A percentile compares a stretch with the other conserved stretches of the same genome.
These are phyloP conservation scores for Drosophila basisetae DNA, from an alignment of 2,888 invertebrate genomes.

Conservation along the genomic window DNA sequence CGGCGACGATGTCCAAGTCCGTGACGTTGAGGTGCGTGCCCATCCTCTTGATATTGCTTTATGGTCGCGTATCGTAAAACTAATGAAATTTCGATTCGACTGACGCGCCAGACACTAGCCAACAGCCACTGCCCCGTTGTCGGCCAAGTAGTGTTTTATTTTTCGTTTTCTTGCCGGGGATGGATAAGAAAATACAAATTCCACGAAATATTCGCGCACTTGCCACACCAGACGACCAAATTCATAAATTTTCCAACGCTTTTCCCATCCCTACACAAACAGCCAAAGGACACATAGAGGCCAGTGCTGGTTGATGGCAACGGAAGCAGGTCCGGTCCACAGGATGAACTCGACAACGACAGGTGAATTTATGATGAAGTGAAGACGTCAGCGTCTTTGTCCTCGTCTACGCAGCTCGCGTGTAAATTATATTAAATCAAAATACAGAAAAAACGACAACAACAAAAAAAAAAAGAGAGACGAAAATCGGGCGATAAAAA, in stretches of 20 bases:
- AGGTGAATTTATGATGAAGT: constrained; percentile 83
- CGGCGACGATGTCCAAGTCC: constrained; percentile 35
- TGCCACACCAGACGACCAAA: constrained; percentile 55
- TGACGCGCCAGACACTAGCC: constrained; percentile 63
- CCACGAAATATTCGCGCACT: constrained; percentile 81
- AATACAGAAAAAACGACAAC: neutral
- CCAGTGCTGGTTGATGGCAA: constrained; percentile 26
- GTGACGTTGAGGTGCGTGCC: constrained; percentile 54
- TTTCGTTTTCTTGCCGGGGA: neutral
- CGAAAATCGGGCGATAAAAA: constrained; percentile 60
- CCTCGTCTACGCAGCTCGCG: constrained; percentile 69
- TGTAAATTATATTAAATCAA: constrained; percentile 66
- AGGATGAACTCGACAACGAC: constrained; percentile 74
- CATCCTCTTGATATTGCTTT: constrained; percentile 51
- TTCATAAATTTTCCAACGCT: constrained; percentile 63
- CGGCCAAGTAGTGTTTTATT: constrained; percentile 12
- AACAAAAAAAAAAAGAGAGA: neutral
- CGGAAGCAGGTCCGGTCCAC: constrained; percentile 71
- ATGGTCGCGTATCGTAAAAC: constrained; percentile 72
- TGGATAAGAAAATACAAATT: constrained; percentile 40
- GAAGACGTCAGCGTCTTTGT: constrained; percentile 71
- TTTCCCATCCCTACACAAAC: constrained; percentile 26
- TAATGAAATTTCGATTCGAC: constrained; percentile 80
- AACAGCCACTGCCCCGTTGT: constrained; percentile 10
- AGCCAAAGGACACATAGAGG: constrained; percentile 24